Percentiles rank a stretch among this genome's conserved stretches.
Conservation (phyloP, 2,113 vertebrate genomes). For the Scopus umbretta region DNA sequence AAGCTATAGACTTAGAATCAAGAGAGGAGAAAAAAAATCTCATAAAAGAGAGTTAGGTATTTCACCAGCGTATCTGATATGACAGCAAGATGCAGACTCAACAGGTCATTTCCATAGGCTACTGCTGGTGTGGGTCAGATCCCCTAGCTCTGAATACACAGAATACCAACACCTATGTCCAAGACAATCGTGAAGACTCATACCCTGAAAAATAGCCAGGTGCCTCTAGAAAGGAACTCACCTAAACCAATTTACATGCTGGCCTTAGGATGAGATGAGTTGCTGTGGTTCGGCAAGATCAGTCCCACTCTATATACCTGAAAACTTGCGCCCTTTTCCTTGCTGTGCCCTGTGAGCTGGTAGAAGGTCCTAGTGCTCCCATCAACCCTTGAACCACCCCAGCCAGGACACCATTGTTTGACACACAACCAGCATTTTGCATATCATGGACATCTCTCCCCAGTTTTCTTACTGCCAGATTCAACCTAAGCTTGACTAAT, state of each 20-base stretch:
- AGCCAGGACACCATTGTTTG: background rate
- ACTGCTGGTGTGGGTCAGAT: background rate
- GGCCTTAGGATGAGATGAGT: background rate
- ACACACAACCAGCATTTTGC: background rate
- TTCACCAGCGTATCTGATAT: background rate
- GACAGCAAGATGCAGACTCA: background rate
- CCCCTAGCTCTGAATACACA: background rate
- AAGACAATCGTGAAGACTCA: background rate
- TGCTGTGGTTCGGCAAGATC: background rate
- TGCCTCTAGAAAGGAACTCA: background rate
- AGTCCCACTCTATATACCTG: background rate
- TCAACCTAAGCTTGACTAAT: background rate
- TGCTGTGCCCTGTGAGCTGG: background rate
- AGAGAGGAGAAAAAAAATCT: background rate
- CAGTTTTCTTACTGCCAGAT: background rate
- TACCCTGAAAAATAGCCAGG: background rate
- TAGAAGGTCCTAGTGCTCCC: background rate
- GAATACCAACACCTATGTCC: background rate
- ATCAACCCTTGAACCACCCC: background rate
- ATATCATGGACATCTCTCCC: background rate
- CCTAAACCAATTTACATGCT: background rate
- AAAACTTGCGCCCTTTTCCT: background rate
- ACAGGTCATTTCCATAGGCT: background rate
- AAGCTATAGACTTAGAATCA: background rate
- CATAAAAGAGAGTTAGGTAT: background rate